A percentile compares a stretch with the other conserved stretches of the same genome.
These are phyloP conservation scores for Xestia ashworthii DNA, from an alignment of 2,888 invertebrate species.

Conservation along the genomic window DNA sequence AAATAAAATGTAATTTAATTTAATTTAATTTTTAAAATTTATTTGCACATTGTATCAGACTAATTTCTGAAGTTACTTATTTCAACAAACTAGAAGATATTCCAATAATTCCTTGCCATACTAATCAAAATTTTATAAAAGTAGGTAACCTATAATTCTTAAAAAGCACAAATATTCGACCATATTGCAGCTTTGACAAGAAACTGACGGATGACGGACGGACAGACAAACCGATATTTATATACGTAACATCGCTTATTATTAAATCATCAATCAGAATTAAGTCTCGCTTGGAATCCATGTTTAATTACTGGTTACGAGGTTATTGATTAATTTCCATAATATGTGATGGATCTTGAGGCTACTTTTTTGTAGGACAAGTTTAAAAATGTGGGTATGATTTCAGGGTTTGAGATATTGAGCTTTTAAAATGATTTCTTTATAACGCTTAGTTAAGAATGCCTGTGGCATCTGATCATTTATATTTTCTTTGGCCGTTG, in stretches of 20 bases:
- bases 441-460: no score
- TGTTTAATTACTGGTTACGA: constrained; percentile 73
- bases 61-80: neutral
- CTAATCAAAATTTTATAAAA: neutral
- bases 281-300: constrained; percentile 66
- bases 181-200: constrained; percentile 53
- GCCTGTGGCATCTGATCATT: neutral
- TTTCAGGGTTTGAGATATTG: neutral
- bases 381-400: neutral
- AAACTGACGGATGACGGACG: constrained; percentile 66
- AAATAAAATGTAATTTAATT: no score
- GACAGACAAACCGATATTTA: constrained; percentile 72
- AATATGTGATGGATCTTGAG: constrained; percentile 34
- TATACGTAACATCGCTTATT: constrained; percentile 75
- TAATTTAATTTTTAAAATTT: no score
- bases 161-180: constrained; percentile 34
- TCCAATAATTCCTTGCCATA: neutral
- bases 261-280: constrained; percentile 84
- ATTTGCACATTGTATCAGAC: no score
- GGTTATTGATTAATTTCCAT: constrained; percentile 74
- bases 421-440: neutral
- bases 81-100: neutral
- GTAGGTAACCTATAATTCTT: neutral
- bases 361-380: constrained; percentile 17
- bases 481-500: neutral